phyloP scores from a whole-genome alignment of 2,113 vertebrate genomes.

The Istiophorus platypterus region DNA sequence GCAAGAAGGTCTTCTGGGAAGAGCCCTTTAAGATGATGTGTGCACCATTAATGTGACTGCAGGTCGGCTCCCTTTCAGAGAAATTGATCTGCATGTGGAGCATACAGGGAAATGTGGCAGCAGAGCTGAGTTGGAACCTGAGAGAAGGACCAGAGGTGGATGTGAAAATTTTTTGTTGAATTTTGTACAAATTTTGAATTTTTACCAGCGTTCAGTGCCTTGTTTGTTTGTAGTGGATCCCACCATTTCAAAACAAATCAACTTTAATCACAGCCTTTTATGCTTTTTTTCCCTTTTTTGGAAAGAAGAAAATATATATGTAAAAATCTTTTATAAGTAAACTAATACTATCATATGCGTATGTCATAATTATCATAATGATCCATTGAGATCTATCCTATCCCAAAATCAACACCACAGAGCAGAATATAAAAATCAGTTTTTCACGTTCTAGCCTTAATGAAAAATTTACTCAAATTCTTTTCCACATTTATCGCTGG shows the following conservation, averaged over 20 bases:
- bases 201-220: background rate
- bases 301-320: background rate
- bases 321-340: background rate
- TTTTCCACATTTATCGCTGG: too few relatives aligned
- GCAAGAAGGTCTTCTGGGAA: constrained; percentile 81
- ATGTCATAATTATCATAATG: background rate
- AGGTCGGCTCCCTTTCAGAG: constrained; percentile 81
- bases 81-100: constrained; percentile 79
- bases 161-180: background rate
- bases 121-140: constrained; percentile 16
- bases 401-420: background rate
- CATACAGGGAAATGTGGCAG: constrained; percentile 23
- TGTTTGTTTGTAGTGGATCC: background rate
- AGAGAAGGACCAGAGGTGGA: constrained; percentile 22
- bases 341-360: background rate
- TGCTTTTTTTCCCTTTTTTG: background rate
- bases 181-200: background rate
- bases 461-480: too few relatives aligned
- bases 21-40: constrained; percentile 79
- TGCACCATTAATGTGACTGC: constrained; percentile 82
- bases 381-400: background rate
- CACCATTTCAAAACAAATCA: background rate
- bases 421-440: background rate
- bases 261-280: background rate
- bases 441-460: too few relatives aligned